Base-by-base conservation (phyloP, 2,888 invertebrate species). In the Pollenia labialis region DNA sequence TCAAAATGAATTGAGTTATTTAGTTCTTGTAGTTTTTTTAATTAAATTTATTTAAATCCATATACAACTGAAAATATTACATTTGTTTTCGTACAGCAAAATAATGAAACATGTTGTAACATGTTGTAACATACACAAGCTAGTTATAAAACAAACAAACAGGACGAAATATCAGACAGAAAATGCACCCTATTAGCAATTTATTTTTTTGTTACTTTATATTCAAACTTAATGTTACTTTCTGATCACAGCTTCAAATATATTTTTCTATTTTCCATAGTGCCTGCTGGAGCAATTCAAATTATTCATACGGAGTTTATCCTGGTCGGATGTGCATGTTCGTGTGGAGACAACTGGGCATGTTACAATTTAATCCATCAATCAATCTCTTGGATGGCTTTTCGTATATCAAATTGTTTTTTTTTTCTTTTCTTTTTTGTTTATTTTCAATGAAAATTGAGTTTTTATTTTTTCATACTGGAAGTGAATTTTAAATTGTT, bases 301-400 rank as follows among this genome's bases (percentile, higher is more conserved):
- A 62, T 16, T 11, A 62, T 62, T 14, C 23, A 44, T 23, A 23
- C 23, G 46, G 46, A 18, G 23, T 23, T 66, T 1, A 18, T 48
- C 7, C 14, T 46, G 18, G 4, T 44, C 16, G 0, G 16, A 14
- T 44, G 10, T 42, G 7, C 44, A 40, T 60, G 44, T 18, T 11
- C 46, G 23, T 23, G 23, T 23, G 23, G 23, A 12, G 6, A 14
- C 48, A 2, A 8, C 2, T 46, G 23, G 14, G 14, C 68, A 50
- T 68, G 48, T 50, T 50, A 68, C 32, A 50, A 68, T 50, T 68
- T 68, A 68, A 68, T 48, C 68, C 32, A 68, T 68, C 68, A 64
- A 64, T 46, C 62, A 62, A 46, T 18, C 4, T 52, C 2, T n/a
- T 40, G 23, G 40, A 40, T 58, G 12, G 40, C 40, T 40, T 14